Base-by-base conservation (phyloP, 2,797 vertebrate species). In the Columba guinea region DNA sequence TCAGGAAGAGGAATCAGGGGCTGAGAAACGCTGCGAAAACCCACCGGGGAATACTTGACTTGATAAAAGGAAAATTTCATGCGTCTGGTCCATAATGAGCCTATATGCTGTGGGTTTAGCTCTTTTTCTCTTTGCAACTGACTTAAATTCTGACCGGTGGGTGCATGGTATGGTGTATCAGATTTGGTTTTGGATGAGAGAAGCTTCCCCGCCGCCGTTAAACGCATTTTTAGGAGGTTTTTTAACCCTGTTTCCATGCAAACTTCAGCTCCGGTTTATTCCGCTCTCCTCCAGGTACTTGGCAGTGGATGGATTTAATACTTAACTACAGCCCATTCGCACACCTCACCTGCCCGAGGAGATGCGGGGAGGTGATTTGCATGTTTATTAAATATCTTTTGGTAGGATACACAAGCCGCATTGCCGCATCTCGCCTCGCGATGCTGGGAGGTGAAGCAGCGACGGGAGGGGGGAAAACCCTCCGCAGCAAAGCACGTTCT, bases 331-430 rank as follows among this genome's bases (percentile, higher is more conserved):
- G 93, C 77, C 89, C 89, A 44, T 83, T 58, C 59, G 37, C 0
- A 1, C 84, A 83, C 93, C 95, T 96, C 90, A 97, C 96, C 97
- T 96, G 98, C 97, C 98, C 10, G 96, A 97, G 97, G 97, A 97
- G 96, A 94, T 71, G 90, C 56, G 64, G 96, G 90, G 76, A 94
- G 89, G 89, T 23, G 20, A 98, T 98, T 98, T 98, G 96, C 97
- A 98, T 98, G 96, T 97, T 98, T 98, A 98, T 98, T 98, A 98
- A 97, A 97, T 97, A 97, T 97, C 96, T 97, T 96, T 96, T 96
- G 95, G 96, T 77, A 93, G 96, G 96, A 90, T 96, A 79, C 97
- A 97, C 93, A 93, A 91, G 73, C 93, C 5, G 90, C 95, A 85
- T 64, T 58, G 95, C 96, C 87, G n/a, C 93, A 58, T 51, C 92